Conservation (phyloP, 1,140 invertebrate genomes). For the Pseudomyrmex flavicornis region DNA sequence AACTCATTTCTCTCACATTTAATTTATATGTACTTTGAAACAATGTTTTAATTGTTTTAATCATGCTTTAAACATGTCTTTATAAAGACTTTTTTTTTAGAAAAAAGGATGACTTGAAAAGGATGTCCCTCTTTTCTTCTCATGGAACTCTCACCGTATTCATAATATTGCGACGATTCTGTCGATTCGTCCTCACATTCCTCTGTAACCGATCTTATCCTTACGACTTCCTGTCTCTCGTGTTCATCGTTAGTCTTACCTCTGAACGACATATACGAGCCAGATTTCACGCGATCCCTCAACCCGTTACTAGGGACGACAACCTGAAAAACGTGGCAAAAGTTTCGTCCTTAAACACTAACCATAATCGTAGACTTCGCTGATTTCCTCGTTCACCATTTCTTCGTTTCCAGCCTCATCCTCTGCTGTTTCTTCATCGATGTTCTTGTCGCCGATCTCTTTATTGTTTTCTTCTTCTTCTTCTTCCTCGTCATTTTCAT, state of each 20-base stretch:
- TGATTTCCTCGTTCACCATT: constrained; percentile 66
- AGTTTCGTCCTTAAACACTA: constrained; percentile 67
- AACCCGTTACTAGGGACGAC: constrained; percentile 33
- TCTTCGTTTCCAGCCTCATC: constrained; percentile 44
- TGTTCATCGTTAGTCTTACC: constrained; percentile 44
- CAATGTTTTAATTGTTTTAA: not conserved
- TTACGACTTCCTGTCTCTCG: constrained; percentile 15
- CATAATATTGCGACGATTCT: constrained; percentile 69
- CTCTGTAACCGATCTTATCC: constrained; percentile 56
- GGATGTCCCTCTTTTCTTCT: not conserved
- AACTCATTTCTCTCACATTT: not conserved
- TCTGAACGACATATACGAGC: constrained; percentile 14
- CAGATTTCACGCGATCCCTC: constrained; percentile 38
- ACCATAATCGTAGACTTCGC: constrained; percentile 73
- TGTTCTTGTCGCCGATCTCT: not conserved
- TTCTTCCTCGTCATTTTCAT: constrained; percentile 56
- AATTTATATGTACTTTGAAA: not conserved
- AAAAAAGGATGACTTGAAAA: not conserved
- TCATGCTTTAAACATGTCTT: not conserved
- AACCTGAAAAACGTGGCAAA: constrained; percentile 67
- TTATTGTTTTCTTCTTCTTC: constrained; percentile 53
- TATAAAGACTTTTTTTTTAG: not conserved
- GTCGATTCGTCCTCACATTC: constrained; percentile 68
- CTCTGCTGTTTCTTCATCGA: constrained; percentile 27
- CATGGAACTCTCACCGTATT: constrained; percentile 72